phyloP scores from a whole-genome alignment of 1,140 invertebrate species.

The Orchesella cincta region DNA sequence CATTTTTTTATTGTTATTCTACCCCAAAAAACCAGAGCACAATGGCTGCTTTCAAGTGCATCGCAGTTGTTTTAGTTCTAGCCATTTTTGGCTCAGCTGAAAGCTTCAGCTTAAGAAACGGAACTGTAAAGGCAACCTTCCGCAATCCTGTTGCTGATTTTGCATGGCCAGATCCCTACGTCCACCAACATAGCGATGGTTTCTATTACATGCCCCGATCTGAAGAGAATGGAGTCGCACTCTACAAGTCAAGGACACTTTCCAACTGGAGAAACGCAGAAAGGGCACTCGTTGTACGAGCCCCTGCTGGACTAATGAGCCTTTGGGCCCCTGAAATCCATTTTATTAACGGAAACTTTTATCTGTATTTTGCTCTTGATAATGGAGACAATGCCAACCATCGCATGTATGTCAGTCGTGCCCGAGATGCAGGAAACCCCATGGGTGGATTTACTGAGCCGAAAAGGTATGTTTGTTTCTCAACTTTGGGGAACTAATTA shows the following conservation, averaged over 20 bases:
- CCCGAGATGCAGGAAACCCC: conserved; percentile 38
- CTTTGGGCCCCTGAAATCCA: conserved; percentile 42
- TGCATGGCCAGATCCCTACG: conserved; percentile 31
- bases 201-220: conserved; percentile 56
- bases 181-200: conserved; percentile 54
- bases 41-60: not conserved
- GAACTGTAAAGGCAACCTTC: not conserved
- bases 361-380: conserved; percentile 49
- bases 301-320: conserved; percentile 27
- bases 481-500: too few species aligned
- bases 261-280: conserved; percentile 49
- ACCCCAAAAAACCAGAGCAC: not conserved
- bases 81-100: conserved; percentile 3
- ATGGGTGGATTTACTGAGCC: conserved; percentile 39
- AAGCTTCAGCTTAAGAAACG: conserved; percentile 10
- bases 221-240: conserved; percentile 52
- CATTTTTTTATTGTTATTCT: too few species aligned
- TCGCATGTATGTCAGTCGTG: conserved; percentile 44
- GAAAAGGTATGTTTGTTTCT: not conserved
- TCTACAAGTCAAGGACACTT: conserved; percentile 57
- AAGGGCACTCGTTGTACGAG: conserved; percentile 21
- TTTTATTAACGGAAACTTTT: conserved; percentile 38
- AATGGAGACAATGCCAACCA: conserved; percentile 48
- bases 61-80: not conserved
- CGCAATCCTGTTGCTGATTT: not conserved